phyloP scores from a whole-genome alignment of 2,888 invertebrate species.

The Lasioglossum pauxillum region DNA sequence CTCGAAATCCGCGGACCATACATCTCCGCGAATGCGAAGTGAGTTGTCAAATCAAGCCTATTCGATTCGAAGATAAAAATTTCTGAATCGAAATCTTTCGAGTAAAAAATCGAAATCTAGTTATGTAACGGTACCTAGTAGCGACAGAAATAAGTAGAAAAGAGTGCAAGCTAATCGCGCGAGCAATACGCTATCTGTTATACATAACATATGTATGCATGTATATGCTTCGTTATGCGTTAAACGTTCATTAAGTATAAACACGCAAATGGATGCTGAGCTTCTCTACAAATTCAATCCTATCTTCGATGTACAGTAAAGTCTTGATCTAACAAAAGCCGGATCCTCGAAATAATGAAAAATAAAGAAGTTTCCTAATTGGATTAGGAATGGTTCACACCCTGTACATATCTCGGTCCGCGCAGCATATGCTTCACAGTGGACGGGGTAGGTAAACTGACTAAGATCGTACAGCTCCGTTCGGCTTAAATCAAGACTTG shows the following conservation, averaged over 20 bases:
- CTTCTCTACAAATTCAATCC: background rate
- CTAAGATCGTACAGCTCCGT: no score
- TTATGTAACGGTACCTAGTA: background rate
- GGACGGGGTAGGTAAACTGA: no score
- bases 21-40: background rate
- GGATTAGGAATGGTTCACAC: no score
- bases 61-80: background rate
- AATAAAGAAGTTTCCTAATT: no score
- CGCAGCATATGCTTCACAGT: no score
- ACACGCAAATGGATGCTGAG: background rate
- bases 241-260: background rate
- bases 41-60: background rate
- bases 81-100: background rate
- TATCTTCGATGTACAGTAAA: no score
- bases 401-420: no score
- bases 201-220: no score
- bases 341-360: no score
- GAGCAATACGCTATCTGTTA: background rate
- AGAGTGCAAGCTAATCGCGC: background rate
- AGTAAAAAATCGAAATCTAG: background rate
- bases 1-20: background rate
- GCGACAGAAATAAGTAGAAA: background rate
- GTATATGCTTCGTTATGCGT: background rate
- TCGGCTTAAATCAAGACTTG: no score
- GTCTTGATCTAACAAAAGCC: no score